These are phyloP conservation scores for Sebastes iracundus DNA, from an alignment of 2,797 vertebrate genomes.

Conservation along the genomic window DNA sequence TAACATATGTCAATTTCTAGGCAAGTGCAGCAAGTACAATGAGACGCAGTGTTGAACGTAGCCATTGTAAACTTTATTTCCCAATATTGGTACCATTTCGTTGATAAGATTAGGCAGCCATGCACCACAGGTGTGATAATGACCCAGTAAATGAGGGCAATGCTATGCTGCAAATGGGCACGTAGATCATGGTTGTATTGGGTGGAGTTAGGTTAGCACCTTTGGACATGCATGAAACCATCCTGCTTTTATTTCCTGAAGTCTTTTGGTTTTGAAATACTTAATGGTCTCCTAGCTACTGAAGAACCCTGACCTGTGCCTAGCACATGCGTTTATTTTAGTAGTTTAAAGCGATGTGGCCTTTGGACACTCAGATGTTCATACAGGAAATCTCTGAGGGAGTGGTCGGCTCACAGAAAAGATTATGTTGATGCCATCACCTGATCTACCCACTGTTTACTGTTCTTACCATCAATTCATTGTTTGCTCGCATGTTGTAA, in stretches of 20 bases:
- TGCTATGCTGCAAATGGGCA: background rate
- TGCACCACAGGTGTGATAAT: background rate
- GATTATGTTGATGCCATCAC: slow-evolving; percentile 21
- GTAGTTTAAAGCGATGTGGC: slow-evolving; percentile 9
- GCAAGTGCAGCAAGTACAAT: background rate
- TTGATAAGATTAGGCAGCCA: slow-evolving; percentile 1
- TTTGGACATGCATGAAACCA: background rate
- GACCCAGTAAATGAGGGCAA: background rate
- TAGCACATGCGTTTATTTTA: background rate
- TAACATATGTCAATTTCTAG: background rate
- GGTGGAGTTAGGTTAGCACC: background rate
- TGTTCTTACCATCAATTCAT: background rate
- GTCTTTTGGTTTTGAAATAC: background rate
- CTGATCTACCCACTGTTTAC: slow-evolving; percentile 8
- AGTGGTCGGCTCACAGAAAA: background rate
- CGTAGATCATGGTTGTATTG: background rate
- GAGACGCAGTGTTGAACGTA: background rate
- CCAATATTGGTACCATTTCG: background rate
- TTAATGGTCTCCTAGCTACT: background rate
- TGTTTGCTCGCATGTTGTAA: background rate
- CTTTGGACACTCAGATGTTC: slow-evolving; percentile 25
- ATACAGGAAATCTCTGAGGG: slow-evolving; percentile 11
- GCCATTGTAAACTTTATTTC: background rate
- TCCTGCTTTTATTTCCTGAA: slow-evolving; percentile 9
- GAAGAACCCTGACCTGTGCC: background rate